phyloP scores from a whole-genome alignment of 2,888 invertebrate species.

The Malacosoma neustria region DNA sequence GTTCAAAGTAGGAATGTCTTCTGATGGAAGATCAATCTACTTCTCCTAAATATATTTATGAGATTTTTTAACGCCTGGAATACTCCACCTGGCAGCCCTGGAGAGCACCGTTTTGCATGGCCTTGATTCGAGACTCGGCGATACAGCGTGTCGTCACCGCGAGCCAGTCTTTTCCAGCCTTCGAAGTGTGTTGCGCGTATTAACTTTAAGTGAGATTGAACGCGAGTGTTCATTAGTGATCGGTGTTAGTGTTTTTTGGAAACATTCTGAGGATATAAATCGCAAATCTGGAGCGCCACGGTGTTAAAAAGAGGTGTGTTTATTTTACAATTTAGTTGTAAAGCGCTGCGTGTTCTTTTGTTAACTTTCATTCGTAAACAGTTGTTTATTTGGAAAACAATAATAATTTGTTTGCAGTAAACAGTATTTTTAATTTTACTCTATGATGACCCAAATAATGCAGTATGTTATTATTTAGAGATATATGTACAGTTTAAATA shows the following conservation, averaged over 20 bases:
- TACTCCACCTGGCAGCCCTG: too few species aligned
- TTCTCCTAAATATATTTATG: too few species aligned
- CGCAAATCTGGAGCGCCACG: slow-evolving; percentile 60
- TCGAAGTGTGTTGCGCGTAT: slow-evolving; percentile 8
- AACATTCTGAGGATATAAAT: slow-evolving; percentile 34
- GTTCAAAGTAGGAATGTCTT: too few species aligned
- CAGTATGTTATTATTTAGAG: too few species aligned
- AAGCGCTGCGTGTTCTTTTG: slow-evolving; percentile 1
- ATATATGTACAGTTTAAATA: too few species aligned
- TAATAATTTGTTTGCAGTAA: too few species aligned
- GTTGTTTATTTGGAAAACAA: not conserved
- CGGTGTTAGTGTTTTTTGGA: slow-evolving; percentile 24
- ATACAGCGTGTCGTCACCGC: slow-evolving; percentile 22
- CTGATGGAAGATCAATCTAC: too few species aligned
- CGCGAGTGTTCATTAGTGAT: slow-evolving; percentile 43
- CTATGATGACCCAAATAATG: too few species aligned
- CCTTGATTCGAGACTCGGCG: slow-evolving; percentile 52
- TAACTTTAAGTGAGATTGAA: slow-evolving; percentile 25
- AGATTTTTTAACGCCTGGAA: too few species aligned
- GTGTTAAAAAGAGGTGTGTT: slow-evolving; percentile 44
- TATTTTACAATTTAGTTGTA: slow-evolving; percentile 1
- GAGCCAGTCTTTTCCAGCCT: slow-evolving; percentile 38
- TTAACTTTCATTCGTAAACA: not conserved
- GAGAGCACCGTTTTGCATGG: slow-evolving; percentile 47
- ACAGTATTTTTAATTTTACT: too few species aligned